These are phyloP conservation scores for Yponomeuta plumbellus DNA, from an alignment of 2,888 invertebrate genomes.

Conservation along the genomic window DNA sequence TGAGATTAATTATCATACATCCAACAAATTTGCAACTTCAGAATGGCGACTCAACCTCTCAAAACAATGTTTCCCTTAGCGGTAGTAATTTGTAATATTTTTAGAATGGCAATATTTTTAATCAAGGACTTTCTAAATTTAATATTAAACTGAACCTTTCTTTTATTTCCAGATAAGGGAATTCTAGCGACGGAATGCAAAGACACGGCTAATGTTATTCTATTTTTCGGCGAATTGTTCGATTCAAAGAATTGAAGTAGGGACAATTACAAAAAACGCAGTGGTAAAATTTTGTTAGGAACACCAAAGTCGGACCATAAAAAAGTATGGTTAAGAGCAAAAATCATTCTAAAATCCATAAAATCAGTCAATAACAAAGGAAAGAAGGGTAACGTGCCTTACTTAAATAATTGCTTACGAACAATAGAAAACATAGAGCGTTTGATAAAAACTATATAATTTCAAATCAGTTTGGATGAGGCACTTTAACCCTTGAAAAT, in stretches of 20 bases:
- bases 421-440: slow-evolving; percentile 15
- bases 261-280: slow-evolving; percentile 13
- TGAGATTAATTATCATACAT: too few relatives aligned
- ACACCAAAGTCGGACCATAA: slow-evolving; percentile 20
- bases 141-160: too few relatives aligned
- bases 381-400: slow-evolving; percentile 9
- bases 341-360: slow-evolving; percentile 17
- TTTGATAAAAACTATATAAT: slow-evolving; percentile 7
- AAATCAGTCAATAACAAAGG: slow-evolving; percentile 14
- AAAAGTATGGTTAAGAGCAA: slow-evolving; percentile 17
- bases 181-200: slow-evolving; percentile 16
- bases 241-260: slow-evolving; percentile 23
- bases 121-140: too few relatives aligned
- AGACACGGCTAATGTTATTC: slow-evolving; percentile 20
- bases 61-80: too few relatives aligned
- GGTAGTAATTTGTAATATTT: too few relatives aligned
- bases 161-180: slow-evolving; percentile 16
- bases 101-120: too few relatives aligned
- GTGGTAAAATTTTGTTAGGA: slow-evolving; percentile 19
- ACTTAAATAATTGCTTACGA: slow-evolving; percentile 16
- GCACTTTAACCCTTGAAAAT: slow-evolving; percentile 20
- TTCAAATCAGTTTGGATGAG: slow-evolving; percentile 16
- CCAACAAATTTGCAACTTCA: too few relatives aligned
- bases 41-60: too few relatives aligned
- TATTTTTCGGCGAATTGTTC: slow-evolving; percentile 24